These are phyloP conservation scores for Sclerurus mexicanus DNA, from an alignment of 2,113 vertebrate species.

Conservation along the genomic window DNA sequence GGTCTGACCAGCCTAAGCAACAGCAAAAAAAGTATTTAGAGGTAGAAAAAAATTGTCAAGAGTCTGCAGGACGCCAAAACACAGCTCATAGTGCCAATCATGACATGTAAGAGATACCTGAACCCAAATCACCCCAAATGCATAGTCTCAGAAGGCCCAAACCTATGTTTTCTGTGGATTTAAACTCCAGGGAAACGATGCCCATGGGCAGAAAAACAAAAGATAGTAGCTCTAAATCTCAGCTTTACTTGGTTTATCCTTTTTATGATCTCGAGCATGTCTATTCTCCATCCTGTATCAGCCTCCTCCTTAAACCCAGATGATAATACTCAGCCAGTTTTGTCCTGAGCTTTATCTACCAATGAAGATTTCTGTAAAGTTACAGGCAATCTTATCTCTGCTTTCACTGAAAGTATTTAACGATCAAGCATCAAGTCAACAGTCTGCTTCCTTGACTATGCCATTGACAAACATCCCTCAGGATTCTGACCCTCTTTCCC, in stretches of 20 bases:
- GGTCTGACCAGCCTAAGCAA: neutral
- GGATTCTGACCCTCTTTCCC: neutral
- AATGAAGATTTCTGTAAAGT: neutral
- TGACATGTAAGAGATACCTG: neutral
- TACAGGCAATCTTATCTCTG: neutral
- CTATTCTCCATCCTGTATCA: neutral
- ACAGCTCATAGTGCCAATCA: neutral
- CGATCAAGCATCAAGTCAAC: neutral
- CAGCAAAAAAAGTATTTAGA: neutral
- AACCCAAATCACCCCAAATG: neutral
- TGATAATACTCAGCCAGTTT: neutral
- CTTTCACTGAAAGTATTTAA: neutral
- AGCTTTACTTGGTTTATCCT: constrained; percentile 10
- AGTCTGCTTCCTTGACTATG: neutral
- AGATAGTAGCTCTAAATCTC: neutral
- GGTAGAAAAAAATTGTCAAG: neutral
- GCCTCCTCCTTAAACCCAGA: neutral
- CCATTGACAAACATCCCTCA: neutral
- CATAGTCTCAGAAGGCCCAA: neutral
- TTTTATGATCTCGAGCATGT: neutral
- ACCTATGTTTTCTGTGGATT: neutral
- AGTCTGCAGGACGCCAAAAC: neutral
- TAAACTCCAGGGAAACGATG: neutral
- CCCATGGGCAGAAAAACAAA: neutral
- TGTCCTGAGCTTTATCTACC: neutral